phyloP scores from a whole-genome alignment of 2,888 invertebrate species.

The Myopa tessellatipennis region DNA sequence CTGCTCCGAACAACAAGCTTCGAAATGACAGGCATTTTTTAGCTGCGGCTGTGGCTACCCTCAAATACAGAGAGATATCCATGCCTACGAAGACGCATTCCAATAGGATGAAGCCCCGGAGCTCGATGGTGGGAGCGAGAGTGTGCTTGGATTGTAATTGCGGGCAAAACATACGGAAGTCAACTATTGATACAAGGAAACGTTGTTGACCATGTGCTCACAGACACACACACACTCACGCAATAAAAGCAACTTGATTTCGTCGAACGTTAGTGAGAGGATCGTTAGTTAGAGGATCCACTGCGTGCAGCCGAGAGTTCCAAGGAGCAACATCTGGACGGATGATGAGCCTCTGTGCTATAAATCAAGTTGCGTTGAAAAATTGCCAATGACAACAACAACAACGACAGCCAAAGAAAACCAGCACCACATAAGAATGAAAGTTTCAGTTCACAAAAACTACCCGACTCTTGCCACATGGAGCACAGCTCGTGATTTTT shows the following conservation, averaged over 20 bases:
- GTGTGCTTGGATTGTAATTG: slow-evolving; percentile 11
- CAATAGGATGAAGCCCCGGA: not conserved
- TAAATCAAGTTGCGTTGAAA: slow-evolving; percentile 56
- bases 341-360: slow-evolving; percentile 42
- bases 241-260: not conserved
- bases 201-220: slow-evolving; percentile 39
- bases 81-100: not conserved
- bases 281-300: too few species aligned
- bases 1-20: not conserved
- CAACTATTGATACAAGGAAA: slow-evolving; percentile 43
- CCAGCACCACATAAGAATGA: too few species aligned
- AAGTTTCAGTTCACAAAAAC: too few species aligned
- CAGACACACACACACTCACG: not conserved
- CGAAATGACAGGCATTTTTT: slow-evolving; percentile 3
- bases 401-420: not conserved
- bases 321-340: not conserved
- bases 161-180: slow-evolving; percentile 40
- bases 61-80: not conserved
- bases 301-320: too few species aligned
- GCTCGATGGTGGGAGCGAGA: slow-evolving; percentile 7
- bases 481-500: not conserved
- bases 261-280: slow-evolving; percentile 41
- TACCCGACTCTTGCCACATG: slow-evolving; percentile 3
- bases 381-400: slow-evolving; percentile 22
- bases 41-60: not conserved